Percentiles rank a stretch among this genome's conserved stretches.
Conservation (phyloP, 2,888 invertebrate genomes). For the Pardosa pseudoannulata region DNA sequence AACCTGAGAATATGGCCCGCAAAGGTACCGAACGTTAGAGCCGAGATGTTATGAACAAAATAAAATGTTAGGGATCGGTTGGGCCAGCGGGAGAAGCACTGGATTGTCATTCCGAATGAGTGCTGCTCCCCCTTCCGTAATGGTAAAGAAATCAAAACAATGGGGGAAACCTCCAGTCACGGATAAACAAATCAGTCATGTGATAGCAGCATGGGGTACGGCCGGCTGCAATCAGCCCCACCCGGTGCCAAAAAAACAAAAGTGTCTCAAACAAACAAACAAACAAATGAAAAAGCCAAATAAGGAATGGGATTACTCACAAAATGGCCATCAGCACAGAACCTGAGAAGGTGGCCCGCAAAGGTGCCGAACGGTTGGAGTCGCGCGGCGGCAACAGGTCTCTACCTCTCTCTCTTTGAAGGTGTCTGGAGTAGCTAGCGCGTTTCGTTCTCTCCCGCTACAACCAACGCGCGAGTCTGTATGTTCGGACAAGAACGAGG, state of each 20-base stretch:
- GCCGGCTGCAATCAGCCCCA: background rate
- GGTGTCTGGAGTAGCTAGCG: background rate
- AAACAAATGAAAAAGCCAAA: background rate
- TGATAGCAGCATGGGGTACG: background rate
- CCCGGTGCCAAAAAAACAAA: too few relatives aligned
- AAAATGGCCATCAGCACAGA: conserved; percentile 8
- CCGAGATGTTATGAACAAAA: too few relatives aligned
- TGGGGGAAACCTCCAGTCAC: too few relatives aligned
- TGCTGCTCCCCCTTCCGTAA: too few relatives aligned
- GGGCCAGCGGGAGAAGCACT: too few relatives aligned
- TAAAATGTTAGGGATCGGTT: too few relatives aligned
- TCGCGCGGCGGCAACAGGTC: conserved; percentile 9
- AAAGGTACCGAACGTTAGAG: background rate
- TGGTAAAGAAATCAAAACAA: too few relatives aligned
- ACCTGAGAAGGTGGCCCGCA: background rate
- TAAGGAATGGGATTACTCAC: background rate
- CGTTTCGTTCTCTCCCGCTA: conserved; percentile 14
- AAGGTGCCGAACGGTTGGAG: background rate
- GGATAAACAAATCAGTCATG: too few relatives aligned
- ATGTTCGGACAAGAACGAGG: conserved; percentile 5
- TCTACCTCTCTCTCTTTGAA: background rate
- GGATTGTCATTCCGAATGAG: too few relatives aligned
- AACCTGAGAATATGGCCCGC: background rate
- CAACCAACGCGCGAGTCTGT: background rate
- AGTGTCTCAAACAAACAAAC: too few relatives aligned